Conservation (phyloP, 2,888 invertebrate species). For the Platycnemis pennipes region DNA sequence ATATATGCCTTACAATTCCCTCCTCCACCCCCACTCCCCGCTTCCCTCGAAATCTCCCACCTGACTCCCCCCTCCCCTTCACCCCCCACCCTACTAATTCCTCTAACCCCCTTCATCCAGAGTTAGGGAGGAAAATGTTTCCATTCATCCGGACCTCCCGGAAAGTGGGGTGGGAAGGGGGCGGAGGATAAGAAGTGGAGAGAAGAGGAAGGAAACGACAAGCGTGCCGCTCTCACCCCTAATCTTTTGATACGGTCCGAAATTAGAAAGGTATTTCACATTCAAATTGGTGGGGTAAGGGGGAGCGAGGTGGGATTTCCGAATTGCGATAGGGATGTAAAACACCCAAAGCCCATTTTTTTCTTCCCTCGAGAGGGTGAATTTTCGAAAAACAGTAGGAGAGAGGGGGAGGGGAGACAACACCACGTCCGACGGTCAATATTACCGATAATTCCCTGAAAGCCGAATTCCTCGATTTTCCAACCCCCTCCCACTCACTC, state of each 20-base stretch:
- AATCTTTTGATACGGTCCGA: background rate
- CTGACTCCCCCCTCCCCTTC: background rate
- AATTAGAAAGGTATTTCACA: background rate
- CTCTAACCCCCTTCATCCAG: background rate
- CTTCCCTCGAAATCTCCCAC: background rate
- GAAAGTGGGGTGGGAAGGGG: background rate
- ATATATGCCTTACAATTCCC: too few species aligned
- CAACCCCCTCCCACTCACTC: background rate
- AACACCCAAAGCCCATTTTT: background rate
- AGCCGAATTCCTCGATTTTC: background rate
- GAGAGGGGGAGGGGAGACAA: background rate
- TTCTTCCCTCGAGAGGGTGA: background rate
- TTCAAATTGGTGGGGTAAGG: background rate
- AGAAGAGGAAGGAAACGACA: background rate
- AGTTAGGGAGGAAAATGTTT: background rate
- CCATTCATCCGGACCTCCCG: background rate
- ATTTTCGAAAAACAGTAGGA: background rate
- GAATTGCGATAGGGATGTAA: background rate
- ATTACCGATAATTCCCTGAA: background rate
- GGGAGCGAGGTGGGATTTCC: too few species aligned
- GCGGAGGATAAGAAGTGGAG: background rate
- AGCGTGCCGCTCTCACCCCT: background rate
- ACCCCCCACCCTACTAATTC: background rate
- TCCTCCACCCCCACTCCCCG: background rate
- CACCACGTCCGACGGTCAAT: background rate